Conservation (phyloP, 2,888 invertebrate species). For the Isoperla grammatica region DNA sequence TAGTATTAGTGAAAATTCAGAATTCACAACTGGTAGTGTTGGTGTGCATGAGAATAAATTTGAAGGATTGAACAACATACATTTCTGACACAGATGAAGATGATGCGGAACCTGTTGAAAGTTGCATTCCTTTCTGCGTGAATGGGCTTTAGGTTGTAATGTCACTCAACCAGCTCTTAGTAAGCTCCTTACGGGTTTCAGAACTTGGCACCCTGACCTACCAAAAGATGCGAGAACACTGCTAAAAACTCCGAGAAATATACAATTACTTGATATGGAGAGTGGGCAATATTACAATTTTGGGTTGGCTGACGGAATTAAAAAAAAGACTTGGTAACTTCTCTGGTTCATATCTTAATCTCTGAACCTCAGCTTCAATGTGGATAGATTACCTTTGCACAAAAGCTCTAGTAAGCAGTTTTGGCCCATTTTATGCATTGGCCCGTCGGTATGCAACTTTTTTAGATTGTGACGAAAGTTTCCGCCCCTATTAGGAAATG, state of each 20-base stretch:
- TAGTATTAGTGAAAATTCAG: too few relatives aligned
- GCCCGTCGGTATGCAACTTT: too few relatives aligned
- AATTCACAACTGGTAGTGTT: too few relatives aligned
- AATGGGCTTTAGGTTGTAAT: not conserved
- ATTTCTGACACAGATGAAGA: too few relatives aligned
- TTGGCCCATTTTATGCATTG: constrained; percentile 29
- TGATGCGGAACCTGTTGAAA: too few relatives aligned
- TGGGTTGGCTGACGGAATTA: not conserved
- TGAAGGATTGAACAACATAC: too few relatives aligned
- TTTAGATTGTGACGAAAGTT: too few relatives aligned
- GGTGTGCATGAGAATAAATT: too few relatives aligned
- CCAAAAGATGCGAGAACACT: constrained; percentile 9
- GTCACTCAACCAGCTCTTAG: not conserved
- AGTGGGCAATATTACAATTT: not conserved
- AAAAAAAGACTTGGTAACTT: not conserved
- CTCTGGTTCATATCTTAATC: not conserved
- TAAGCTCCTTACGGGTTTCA: not conserved
- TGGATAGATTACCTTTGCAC: constrained; percentile 29
- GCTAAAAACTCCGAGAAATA: not conserved
- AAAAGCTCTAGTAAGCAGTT: constrained; percentile 25
- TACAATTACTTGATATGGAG: not conserved
- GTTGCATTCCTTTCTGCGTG: too few relatives aligned
- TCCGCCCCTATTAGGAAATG: too few relatives aligned
- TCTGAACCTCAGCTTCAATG: not conserved
- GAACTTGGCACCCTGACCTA: not conserved